Evolutionary conservation across 2,113 vertebrate species (phyloP).

Genomic region (Trichechus manatus): DNA sequence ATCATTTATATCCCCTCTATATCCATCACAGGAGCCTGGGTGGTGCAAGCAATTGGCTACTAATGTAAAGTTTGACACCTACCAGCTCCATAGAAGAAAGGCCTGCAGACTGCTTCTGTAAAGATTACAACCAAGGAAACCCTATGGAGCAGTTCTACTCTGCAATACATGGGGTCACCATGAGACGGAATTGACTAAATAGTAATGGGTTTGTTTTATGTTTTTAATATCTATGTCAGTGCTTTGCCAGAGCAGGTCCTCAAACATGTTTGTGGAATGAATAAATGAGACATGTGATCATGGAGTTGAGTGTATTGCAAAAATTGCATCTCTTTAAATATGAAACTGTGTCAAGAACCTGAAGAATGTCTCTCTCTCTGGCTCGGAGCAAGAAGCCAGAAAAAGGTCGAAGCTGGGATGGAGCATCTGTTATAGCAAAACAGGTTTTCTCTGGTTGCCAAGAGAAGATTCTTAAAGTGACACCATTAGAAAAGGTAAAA

Average conservation of each 20-base stretch:
- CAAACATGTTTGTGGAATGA: background rate
- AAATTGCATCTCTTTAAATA: background rate
- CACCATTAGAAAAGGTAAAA: background rate
- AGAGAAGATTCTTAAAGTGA: background rate
- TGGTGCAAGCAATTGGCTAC: too few species aligned
- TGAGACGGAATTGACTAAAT: too few species aligned
- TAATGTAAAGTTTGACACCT: too few species aligned
- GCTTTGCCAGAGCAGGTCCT: background rate
- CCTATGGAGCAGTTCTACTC: too few species aligned
- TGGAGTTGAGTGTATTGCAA: background rate
- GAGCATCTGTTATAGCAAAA: background rate
- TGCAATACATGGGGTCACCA: too few species aligned
- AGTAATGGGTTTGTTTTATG: too few species aligned
- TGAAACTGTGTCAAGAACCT: background rate
- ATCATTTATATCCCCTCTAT: background rate
- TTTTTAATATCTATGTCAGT: background rate
- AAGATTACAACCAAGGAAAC: too few species aligned
- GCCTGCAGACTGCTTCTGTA: too few species aligned
- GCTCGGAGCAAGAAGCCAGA: background rate
- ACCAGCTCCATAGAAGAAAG: too few species aligned
- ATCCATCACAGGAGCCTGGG: background rate
- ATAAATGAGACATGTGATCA: background rate
- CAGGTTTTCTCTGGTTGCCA: background rate
- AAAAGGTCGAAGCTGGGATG: background rate
- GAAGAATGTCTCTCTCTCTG: background rate